A percentile compares a stretch with the other conserved stretches of the same genome.
phyloP scores from a whole-genome alignment of 1,140 invertebrate species.

The Bradysia coprophila region DNA sequence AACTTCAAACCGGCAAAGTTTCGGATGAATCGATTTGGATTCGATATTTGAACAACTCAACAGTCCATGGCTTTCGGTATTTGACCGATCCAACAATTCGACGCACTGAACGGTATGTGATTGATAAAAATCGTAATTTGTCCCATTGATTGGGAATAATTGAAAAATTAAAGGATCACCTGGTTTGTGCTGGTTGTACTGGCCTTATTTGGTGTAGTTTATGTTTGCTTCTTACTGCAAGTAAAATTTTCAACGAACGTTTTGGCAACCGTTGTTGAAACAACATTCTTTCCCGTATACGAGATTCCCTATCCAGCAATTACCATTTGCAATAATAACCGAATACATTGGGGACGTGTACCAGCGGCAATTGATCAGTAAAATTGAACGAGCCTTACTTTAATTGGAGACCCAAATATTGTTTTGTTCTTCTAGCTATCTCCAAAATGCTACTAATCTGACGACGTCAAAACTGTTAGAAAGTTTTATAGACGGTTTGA shows the following conservation, averaged over 20 bases:
- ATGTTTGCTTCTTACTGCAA: background rate
- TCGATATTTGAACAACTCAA: background rate
- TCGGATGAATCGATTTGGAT: background rate
- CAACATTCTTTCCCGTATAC: slow-evolving; percentile 16
- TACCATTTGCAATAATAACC: slow-evolving; percentile 20
- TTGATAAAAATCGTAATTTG: too few relatives aligned
- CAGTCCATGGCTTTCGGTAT: background rate
- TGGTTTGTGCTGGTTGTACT: too few relatives aligned
- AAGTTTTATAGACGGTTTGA: slow-evolving; percentile 8
- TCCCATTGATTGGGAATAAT: too few relatives aligned
- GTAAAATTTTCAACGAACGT: background rate
- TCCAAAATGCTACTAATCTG: background rate
- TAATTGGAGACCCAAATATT: too few relatives aligned
- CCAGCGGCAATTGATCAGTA: slow-evolving; percentile 10
- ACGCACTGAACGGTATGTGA: background rate
- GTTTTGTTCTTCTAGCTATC: background rate
- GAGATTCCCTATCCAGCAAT: slow-evolving; percentile 18
- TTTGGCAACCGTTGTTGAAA: slow-evolving; percentile 15
- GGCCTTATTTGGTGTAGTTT: too few relatives aligned
- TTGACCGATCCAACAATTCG: background rate
- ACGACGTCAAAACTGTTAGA: slow-evolving; percentile 1
- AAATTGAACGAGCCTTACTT: too few relatives aligned
- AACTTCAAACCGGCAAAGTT: too few relatives aligned
- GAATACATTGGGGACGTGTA: slow-evolving; percentile 16
- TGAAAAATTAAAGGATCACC: too few relatives aligned